Conservation (phyloP, 2,888 invertebrate species). For the Netelia melanura region DNA sequence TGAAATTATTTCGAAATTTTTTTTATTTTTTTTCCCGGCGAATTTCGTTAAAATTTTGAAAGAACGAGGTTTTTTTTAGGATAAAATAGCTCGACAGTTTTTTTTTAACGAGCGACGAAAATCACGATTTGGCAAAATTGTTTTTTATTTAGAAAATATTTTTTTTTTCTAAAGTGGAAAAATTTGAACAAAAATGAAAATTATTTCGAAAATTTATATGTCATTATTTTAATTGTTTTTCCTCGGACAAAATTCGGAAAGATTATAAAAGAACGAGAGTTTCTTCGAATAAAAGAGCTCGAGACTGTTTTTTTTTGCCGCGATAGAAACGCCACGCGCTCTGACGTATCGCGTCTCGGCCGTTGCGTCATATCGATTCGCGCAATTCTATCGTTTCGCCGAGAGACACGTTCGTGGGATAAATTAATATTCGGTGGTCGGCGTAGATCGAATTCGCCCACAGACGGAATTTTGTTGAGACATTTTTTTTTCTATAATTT, state of each 20-base stretch:
- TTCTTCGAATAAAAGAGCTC: background rate
- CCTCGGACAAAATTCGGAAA: background rate
- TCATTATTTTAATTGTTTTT: background rate
- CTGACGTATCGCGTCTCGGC: conserved; percentile 47
- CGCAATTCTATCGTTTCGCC: conserved; percentile 56
- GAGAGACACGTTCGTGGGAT: background rate
- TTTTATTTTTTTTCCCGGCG: background rate
- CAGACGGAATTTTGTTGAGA: conserved; percentile 17
- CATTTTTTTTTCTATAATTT: background rate
- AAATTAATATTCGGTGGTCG: conserved; percentile 15
- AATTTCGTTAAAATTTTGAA: no score
- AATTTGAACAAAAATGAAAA: no score
- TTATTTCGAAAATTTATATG: no score
- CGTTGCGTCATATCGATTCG: conserved; percentile 71
- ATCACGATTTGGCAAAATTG: no score
- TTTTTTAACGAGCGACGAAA: no score
- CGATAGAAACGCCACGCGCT: conserved; percentile 25
- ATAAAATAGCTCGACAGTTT: no score
- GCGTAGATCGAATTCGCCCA: background rate
- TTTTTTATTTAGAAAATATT: no score
- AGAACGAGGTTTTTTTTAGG: no score
- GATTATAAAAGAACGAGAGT: background rate
- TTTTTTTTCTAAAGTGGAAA: no score
- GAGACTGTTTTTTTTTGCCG: background rate
- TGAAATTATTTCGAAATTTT: background rate